Evolutionary conservation across 2,797 vertebrate genomes (phyloP), one percentile per base, ranked within the genome.

Genomic region (Molothrus aeneus): DNA sequence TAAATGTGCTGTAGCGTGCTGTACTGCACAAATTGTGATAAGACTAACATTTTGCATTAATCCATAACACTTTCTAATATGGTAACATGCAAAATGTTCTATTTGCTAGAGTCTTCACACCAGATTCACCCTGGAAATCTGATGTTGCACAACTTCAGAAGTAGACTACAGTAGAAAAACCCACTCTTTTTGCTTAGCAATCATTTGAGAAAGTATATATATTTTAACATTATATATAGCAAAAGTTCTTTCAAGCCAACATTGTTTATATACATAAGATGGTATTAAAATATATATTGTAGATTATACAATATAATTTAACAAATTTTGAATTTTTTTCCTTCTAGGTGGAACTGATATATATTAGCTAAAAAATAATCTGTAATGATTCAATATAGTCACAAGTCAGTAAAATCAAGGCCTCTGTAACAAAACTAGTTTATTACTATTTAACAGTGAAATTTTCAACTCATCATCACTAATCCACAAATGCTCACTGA

Each of bases 41-140:
- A 80, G 56, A 74, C 32, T 72, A 72, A 94, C 74, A 17, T 96
- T 94, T 74, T 81, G 32, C 53, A 51, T 88, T 91, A 92, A 86
- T 89, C 69, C 22, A 20, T 84, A 45, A 43, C 25, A 88, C 15
- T 78, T 78, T 73, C 73, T 80, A 66, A 60, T 42, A 80, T 26
- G 20, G 47, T 45, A 59, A 59, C 15, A 50, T 70, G 48, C 20
- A 72, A 81, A 94, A 47, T 68, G 16, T 88, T 95, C 53, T 12
- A 6, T 86, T 87, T 53, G 14, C 56, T 80, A 25, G 22, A 60
- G 20, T 63, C 28, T 78, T 75, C 16, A 57, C 40, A 42, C 60
- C 19, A 92, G 60, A 82, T 47, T 63, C 57, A 77, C 25, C 38
- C 56, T 63, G 45, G 48, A 93, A 92, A 92, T 59, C 40, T 61